Conservation (phyloP, 35 echinoderm and acorn worm genomes). For the Heliocidaris erythrogramma region DNA sequence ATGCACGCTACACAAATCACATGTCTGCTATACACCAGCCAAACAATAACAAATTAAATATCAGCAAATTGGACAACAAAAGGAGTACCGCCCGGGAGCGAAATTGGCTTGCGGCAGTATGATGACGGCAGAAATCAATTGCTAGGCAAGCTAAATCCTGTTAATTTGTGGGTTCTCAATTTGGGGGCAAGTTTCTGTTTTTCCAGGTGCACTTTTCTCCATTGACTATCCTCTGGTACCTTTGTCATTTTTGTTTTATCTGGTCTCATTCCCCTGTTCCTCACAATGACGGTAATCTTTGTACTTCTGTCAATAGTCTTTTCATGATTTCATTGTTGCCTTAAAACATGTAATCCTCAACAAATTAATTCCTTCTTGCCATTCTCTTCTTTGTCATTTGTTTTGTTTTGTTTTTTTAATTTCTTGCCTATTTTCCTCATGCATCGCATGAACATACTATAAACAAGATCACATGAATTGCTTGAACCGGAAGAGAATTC, state of each 20-base stretch:
- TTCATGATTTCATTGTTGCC: background rate
- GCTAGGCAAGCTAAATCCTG: background rate
- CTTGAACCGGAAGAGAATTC: no score
- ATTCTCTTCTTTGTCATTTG: no score
- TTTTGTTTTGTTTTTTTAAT: no score
- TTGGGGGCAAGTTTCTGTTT: background rate
- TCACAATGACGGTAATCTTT: no score
- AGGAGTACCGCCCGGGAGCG: background rate
- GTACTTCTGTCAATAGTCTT: background rate
- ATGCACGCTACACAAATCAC: background rate
- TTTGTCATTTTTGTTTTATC: no score
- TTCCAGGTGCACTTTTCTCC: background rate
- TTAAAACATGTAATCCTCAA: no score
- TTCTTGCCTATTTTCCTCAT: no score
- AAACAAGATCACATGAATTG: no score
- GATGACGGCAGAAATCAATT: background rate
- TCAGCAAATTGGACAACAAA: constrained; percentile 10
- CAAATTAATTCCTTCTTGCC: no score
- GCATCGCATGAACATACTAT: no score
- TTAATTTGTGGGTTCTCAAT: background rate
- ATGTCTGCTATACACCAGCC: background rate
- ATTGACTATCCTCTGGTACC: background rate
- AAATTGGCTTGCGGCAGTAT: background rate
- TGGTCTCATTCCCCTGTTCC: no score
- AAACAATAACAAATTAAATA: constrained; percentile 20